These are phyloP conservation scores for Agrotis exclamationis DNA, from an alignment of 2,888 invertebrate genomes.

Conservation along the genomic window DNA sequence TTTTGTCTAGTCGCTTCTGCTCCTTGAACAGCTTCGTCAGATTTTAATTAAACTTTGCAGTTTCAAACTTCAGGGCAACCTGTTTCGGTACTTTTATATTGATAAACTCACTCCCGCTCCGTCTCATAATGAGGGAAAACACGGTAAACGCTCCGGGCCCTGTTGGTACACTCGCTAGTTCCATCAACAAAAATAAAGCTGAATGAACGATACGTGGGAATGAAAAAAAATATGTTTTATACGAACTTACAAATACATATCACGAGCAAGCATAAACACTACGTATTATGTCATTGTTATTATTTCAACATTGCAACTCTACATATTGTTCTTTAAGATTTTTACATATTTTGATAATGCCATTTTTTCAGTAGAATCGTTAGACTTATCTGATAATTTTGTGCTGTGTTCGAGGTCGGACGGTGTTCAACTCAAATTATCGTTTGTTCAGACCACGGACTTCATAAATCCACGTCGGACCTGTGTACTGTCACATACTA, in stretches of 20 bases:
- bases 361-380: constrained; percentile 43
- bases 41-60: constrained; percentile 63
- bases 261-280: constrained; percentile 29
- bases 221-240: constrained; percentile 47
- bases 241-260: constrained; percentile 49
- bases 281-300: constrained; percentile 55
- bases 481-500: too few relatives aligned
- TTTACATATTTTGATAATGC: constrained; percentile 43
- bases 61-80: constrained; percentile 51
- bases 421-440: constrained; percentile 63
- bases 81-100: constrained; percentile 47
- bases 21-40: constrained; percentile 50
- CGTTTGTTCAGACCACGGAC: too few relatives aligned
- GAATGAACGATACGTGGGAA: constrained; percentile 47
- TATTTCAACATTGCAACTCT: constrained; percentile 38
- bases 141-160: constrained; percentile 38
- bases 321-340: constrained; percentile 31
- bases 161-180: constrained; percentile 24
- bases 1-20: constrained; percentile 42
- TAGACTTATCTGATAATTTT: constrained; percentile 64
- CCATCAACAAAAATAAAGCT: constrained; percentile 53
- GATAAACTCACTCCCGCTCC: constrained; percentile 48
- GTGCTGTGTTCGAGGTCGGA: constrained; percentile 58
- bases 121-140: constrained; percentile 57
- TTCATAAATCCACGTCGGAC: too few relatives aligned